phyloP scores from a whole-genome alignment of 2,797 vertebrate species.

The Periparus ater region DNA sequence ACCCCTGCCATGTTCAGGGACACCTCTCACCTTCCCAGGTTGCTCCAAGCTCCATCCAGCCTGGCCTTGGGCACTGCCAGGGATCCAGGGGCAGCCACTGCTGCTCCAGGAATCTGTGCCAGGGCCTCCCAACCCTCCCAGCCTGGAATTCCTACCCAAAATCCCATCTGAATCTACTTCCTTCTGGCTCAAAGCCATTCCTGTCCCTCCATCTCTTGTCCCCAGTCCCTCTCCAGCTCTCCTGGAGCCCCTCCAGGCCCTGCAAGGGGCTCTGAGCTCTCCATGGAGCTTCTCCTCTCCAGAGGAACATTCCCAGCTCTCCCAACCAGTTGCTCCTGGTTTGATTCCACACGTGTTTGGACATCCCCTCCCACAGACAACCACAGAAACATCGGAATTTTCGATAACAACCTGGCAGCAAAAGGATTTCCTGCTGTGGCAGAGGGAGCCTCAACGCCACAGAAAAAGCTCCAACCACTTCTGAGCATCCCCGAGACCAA shows the following conservation, averaged over 20 bases:
- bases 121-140: rapidly evolving
- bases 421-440: neutral
- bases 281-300: neutral
- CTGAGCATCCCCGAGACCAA: neutral
- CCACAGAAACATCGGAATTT: neutral
- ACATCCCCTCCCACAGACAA: neutral
- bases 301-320: neutral
- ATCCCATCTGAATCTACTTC: neutral
- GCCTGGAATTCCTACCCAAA: neutral
- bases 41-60: rapidly evolving
- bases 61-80: neutral
- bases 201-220: neutral
- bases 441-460: neutral
- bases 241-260: neutral
- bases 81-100: neutral
- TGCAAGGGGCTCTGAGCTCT: neutral
- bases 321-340: neutral
- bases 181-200: neutral
- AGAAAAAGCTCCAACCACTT: neutral
- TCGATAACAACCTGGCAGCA: neutral
- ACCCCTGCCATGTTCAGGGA: neutral
- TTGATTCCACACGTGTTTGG: neutral
- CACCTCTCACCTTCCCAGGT: rapidly evolving
- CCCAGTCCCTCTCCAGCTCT: neutral
- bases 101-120: neutral